These are phyloP conservation scores for Staurois parvus DNA, from an alignment of 2,797 vertebrate genomes.

Conservation along the genomic window DNA sequence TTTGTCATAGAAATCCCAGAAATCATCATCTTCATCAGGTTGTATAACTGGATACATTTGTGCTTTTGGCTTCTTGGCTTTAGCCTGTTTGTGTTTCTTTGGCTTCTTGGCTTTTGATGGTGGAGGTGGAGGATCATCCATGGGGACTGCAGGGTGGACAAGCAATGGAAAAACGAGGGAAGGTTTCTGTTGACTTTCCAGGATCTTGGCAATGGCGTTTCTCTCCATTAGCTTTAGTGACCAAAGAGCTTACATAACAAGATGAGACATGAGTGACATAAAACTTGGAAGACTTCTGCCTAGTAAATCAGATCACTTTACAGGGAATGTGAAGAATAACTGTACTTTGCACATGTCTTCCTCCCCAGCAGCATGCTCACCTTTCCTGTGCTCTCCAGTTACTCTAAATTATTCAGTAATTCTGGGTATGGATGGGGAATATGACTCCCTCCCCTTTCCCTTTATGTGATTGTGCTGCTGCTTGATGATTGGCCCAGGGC, in stretches of 20 bases:
- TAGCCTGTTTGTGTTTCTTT: neutral
- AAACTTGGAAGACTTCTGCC: neutral
- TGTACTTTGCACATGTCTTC: too few species aligned
- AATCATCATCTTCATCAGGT: constrained; percentile 15
- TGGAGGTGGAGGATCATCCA: neutral
- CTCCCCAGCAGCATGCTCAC: too few species aligned
- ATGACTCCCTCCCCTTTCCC: too few species aligned
- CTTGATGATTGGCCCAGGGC: too few species aligned
- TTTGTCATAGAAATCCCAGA: constrained; percentile 51
- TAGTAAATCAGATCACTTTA: neutral
- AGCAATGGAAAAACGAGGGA: neutral
- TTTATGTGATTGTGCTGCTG: too few species aligned
- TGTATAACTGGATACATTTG: neutral
- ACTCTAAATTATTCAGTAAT: too few species aligned
- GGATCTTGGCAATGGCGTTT: constrained; percentile 1
- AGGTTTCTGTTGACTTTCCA: constrained; percentile 19
- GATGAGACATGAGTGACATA: neutral
- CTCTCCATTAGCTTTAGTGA: constrained; percentile 8
- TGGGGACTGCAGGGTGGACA: neutral
- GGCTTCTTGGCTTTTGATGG: neutral
- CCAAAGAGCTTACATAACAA: constrained; percentile 35
- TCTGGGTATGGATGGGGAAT: too few species aligned
- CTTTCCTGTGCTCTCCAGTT: too few species aligned
- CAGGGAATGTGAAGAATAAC: too few species aligned
- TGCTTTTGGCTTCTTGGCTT: neutral